phyloP scores from a whole-genome alignment of 2,888 invertebrate genomes.

The Thymelicus lineola region DNA sequence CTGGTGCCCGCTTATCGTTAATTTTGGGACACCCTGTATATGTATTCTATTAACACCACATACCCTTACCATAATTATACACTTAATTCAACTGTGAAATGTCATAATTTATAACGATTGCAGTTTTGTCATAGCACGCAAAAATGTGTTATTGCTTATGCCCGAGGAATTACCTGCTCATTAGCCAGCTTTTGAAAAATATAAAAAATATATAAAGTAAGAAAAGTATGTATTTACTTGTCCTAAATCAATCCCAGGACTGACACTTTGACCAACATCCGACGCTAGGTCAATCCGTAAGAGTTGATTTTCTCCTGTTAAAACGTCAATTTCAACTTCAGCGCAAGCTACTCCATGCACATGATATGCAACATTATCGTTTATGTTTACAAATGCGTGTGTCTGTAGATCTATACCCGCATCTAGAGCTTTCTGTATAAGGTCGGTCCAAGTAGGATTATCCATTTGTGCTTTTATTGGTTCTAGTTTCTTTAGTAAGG shows the following conservation, averaged over 20 bases:
- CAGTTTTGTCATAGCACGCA: too few relatives aligned
- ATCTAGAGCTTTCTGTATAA: constrained; percentile 72
- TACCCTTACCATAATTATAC: too few relatives aligned
- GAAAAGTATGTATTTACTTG: constrained; percentile 67
- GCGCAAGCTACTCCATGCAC: constrained; percentile 84
- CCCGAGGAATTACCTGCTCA: too few relatives aligned
- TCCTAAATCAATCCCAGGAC: constrained; percentile 87
- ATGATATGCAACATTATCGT: constrained; percentile 49
- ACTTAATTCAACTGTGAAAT: too few relatives aligned
- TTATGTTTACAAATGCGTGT: constrained; percentile 47
- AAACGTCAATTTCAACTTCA: constrained; percentile 89
- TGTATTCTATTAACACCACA: too few relatives aligned
- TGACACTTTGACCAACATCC: constrained; percentile 87
- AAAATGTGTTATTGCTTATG: too few relatives aligned
- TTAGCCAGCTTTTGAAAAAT: too few relatives aligned
- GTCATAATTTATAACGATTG: too few relatives aligned
- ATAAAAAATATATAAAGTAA: too few relatives aligned
- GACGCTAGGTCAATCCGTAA: constrained; percentile 86
- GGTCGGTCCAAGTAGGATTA: constrained; percentile 74
- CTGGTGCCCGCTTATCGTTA: too few relatives aligned
- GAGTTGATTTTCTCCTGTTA: constrained; percentile 88
- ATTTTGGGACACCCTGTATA: too few relatives aligned
- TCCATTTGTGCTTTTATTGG: constrained; percentile 64
- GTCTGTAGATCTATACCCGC: constrained; percentile 54
- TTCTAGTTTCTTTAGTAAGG: constrained; percentile 68